Percentiles rank a stretch among this genome's conserved stretches.
Conservation (phyloP, 2,113 vertebrate genomes). For the Barbus barbus region DNA sequence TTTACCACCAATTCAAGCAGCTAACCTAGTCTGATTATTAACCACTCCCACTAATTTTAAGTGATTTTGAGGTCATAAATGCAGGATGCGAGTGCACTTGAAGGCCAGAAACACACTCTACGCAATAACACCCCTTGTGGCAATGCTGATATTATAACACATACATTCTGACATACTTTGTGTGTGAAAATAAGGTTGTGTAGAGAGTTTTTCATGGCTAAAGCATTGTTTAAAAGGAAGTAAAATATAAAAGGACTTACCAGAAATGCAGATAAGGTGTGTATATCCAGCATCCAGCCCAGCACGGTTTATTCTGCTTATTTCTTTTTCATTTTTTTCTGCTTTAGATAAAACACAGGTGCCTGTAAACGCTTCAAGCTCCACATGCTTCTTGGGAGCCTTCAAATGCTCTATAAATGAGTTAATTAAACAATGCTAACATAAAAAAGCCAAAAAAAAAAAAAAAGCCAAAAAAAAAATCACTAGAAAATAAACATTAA, state of each 20-base stretch:
- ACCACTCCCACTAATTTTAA: slow-evolving; percentile 5
- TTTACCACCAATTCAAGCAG: slow-evolving; percentile 40
- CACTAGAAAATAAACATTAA: not conserved
- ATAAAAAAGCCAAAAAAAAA: slow-evolving; percentile 25
- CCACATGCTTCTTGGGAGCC: slow-evolving; percentile 69
- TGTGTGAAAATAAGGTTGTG: not conserved
- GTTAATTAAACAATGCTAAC: slow-evolving; percentile 46
- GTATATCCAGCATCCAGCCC: slow-evolving; percentile 45
- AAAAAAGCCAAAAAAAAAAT: not conserved
- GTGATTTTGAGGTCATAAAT: not conserved
- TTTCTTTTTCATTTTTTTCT: not conserved
- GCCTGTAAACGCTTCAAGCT: slow-evolving; percentile 75
- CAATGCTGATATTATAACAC: not conserved
- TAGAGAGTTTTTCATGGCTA: not conserved
- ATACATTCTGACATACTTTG: not conserved
- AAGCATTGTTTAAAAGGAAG: not conserved
- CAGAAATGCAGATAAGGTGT: slow-evolving; percentile 27
- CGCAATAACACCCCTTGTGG: not conserved
- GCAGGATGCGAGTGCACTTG: not conserved
- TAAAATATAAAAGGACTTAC: not conserved
- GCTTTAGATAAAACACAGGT: slow-evolving; percentile 72
- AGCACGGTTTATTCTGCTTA: not conserved
- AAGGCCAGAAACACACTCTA: slow-evolving; percentile 10
- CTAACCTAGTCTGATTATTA: slow-evolving; percentile 23
- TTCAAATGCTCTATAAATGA: slow-evolving; percentile 54